Conservation (phyloP, 2,888 invertebrate genomes). For the Thymelicus lineola region DNA sequence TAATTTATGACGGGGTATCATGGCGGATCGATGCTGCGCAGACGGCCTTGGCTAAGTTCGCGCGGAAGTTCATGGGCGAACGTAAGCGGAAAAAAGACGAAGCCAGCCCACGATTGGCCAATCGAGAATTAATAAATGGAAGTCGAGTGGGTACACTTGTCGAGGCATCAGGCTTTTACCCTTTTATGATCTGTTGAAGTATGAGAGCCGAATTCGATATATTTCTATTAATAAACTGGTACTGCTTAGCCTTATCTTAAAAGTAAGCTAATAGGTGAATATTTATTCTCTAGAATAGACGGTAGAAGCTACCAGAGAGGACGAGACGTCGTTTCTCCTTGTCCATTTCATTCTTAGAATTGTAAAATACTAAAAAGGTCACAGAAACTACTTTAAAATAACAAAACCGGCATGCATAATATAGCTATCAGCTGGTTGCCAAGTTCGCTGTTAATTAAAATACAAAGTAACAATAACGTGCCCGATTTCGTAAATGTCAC, state of each 20-base stretch:
- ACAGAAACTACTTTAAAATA: conserved; percentile 17
- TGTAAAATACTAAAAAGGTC: conserved; percentile 16
- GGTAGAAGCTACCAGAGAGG: too few species aligned
- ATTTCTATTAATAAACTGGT: not conserved
- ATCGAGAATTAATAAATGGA: conserved; percentile 42
- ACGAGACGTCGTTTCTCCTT: too few species aligned
- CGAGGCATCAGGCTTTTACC: conserved; percentile 12
- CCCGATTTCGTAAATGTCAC: conserved; percentile 42
- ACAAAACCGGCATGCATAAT: conserved; percentile 38
- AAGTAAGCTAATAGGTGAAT: too few species aligned
- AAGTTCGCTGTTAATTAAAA: conserved; percentile 41
- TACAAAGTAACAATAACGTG: conserved; percentile 34
- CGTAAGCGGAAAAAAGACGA: conserved; percentile 47
- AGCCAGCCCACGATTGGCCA: conserved; percentile 39
- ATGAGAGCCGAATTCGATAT: conserved; percentile 5
- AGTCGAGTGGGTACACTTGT: conserved; percentile 17
- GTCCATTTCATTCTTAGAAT: too few species aligned
- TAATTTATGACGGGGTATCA: conserved; percentile 64
- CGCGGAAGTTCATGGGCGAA: conserved; percentile 80
- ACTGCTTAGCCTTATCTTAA: not conserved
- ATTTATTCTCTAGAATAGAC: too few species aligned
- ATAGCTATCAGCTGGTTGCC: conserved; percentile 31
- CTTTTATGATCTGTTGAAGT: conserved; percentile 6
- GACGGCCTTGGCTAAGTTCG: conserved; percentile 76
- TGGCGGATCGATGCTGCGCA: conserved; percentile 68